These are phyloP conservation scores for Ladona fulva DNA, from an alignment of 1,140 invertebrate genomes.

Conservation along the genomic window DNA sequence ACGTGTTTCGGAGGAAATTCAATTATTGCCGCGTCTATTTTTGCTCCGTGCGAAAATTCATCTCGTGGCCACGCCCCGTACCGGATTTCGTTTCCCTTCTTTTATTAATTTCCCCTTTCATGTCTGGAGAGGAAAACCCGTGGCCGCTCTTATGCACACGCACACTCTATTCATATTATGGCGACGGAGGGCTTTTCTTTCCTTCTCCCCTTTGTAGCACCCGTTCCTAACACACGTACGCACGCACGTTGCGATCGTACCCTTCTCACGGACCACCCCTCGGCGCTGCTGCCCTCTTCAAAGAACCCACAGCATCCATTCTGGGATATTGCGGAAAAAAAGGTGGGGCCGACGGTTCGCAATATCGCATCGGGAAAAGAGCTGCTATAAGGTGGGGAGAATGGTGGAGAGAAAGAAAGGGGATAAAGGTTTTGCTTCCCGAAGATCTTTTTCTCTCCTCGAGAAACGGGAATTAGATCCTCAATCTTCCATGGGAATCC, in stretches of 20 bases:
- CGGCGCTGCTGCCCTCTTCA: neutral
- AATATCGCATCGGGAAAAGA: neutral
- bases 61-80: neutral
- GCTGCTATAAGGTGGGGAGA: neutral
- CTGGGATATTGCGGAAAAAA: neutral
- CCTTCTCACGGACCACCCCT: neutral
- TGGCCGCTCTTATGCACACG: neutral
- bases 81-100: neutral
- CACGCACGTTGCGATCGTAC: too few species aligned
- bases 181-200: neutral
- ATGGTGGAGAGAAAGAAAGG: neutral
- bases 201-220: neutral
- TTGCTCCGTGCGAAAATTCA: neutral
- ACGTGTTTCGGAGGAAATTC: neutral
- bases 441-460: too few species aligned
- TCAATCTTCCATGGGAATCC: too few species aligned
- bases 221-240: neutral
- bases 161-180: neutral
- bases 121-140: neutral
- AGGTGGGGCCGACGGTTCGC: neutral
- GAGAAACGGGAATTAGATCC: too few species aligned
- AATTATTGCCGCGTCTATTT: neutral
- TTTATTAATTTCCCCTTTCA: slow-evolving; percentile 10
- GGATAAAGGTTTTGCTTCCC: neutral
- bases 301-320: neutral